A percentile compares a stretch with the other conserved stretches of the same genome.
Evolutionary conservation across 2,797 vertebrate species (phyloP).

Genomic region (Macroramphosus scolopax): DNA sequence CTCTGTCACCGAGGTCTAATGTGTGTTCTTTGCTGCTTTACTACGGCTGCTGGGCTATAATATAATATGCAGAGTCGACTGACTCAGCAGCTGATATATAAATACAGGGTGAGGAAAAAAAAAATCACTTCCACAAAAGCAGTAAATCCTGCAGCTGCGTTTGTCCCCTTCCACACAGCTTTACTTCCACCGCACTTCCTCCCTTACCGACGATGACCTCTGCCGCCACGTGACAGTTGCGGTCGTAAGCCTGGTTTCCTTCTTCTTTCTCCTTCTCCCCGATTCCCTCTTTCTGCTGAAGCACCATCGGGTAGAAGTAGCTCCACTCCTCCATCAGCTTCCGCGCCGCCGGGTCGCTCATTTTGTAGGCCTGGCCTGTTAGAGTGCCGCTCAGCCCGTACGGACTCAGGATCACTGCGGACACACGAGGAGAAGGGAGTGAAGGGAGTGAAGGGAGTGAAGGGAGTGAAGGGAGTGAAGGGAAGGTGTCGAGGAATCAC

Average conservation of each 20-base stretch:
- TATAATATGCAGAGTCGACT: constrained; percentile 1
- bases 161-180: background rate
- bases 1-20: constrained; percentile 22
- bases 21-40: constrained; percentile 20
- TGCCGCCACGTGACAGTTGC: constrained; percentile 88
- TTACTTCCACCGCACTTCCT: constrained; percentile 5
- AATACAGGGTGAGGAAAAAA: background rate
- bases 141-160: background rate
- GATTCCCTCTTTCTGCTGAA: constrained; percentile 83
- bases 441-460: too few species aligned
- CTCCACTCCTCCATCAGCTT: constrained; percentile 98
- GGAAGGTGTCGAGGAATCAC: too few species aligned
- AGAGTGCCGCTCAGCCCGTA: constrained; percentile 93
- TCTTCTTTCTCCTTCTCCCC: constrained; percentile 76
- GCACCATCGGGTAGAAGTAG: constrained; percentile 95
- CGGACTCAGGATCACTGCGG: constrained; percentile 90
- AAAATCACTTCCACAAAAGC: too few species aligned
- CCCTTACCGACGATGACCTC: constrained; percentile 96
- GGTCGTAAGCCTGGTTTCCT: constrained; percentile 81
- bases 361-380: constrained; percentile 93
- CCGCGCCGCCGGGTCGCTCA: constrained; percentile 90
- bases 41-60: background rate
- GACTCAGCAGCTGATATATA: background rate
- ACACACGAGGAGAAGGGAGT: background rate
- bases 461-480: too few species aligned